A percentile compares a stretch with the other conserved stretches of the same genome.
Conservation (phyloP, 2,888 invertebrate genomes). For the Xestia xanthographa region DNA sequence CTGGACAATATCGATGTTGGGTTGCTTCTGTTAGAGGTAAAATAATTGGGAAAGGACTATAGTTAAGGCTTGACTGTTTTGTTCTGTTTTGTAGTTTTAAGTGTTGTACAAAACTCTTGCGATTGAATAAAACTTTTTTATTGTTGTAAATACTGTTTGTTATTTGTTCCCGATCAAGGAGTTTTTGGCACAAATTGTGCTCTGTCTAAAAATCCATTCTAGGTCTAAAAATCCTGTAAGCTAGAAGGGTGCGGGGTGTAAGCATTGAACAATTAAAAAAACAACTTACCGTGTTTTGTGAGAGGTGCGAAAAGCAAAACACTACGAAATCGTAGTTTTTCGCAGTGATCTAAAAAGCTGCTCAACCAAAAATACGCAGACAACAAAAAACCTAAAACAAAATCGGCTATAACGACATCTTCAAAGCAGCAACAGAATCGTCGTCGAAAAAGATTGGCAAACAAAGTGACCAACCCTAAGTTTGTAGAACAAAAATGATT, state of each 20-base stretch:
- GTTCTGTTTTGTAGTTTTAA: slow-evolving; percentile 76
- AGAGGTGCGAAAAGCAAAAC: slow-evolving; percentile 11
- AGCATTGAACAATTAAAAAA: slow-evolving; percentile 5
- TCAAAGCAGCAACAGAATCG: slow-evolving; percentile 1
- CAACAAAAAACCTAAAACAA: slow-evolving; percentile 36
- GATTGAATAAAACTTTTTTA: slow-evolving; percentile 77
- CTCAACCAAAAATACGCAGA: slow-evolving; percentile 28
- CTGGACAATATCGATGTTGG: not conserved
- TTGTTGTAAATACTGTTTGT: slow-evolving; percentile 51
- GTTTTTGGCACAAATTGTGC: not conserved
- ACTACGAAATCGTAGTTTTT: slow-evolving; percentile 10
- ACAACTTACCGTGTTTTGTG: slow-evolving; percentile 20
- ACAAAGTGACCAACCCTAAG: not conserved
- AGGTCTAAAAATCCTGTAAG: not conserved
- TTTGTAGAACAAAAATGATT: not conserved
- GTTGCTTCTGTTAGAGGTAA: not conserved
- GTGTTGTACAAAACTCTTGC: slow-evolving; percentile 86
- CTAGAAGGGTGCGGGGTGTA: not conserved
- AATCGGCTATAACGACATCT: slow-evolving; percentile 1
- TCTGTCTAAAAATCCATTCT: no score
- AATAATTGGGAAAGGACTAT: not conserved
- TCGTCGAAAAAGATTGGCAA: not conserved
- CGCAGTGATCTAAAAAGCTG: slow-evolving; percentile 14
- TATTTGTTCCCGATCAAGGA: not conserved
- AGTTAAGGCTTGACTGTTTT: slow-evolving; percentile 63